A percentile compares a stretch with the other conserved stretches of the same genome.
Evolutionary conservation across 2,113 vertebrate genomes (phyloP).

Genomic region (Oryzias woworae): DNA sequence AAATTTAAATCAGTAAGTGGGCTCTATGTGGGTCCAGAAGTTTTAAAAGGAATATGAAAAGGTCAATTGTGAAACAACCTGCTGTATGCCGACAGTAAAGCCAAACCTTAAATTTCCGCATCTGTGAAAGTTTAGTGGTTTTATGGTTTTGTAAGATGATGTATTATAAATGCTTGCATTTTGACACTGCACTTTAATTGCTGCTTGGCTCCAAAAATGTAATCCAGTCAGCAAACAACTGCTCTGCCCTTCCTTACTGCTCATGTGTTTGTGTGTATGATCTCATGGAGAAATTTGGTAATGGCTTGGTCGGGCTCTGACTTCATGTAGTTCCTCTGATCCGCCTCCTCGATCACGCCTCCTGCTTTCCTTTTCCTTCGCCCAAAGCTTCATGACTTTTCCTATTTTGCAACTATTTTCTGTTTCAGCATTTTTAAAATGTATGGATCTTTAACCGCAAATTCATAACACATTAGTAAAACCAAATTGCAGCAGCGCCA

Average conservation of each 20-base stretch:
- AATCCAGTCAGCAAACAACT: conserved; percentile 20
- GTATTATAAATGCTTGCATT: too few relatives aligned
- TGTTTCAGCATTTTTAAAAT: too few relatives aligned
- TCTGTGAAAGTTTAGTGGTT: too few relatives aligned
- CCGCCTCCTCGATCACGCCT: conserved; percentile 11
- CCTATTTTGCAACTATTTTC: neutral
- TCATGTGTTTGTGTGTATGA: conserved; percentile 47
- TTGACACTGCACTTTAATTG: neutral
- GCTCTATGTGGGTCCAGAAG: neutral
- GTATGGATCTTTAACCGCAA: too few relatives aligned
- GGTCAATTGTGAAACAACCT: neutral
- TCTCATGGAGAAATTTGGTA: conserved; percentile 57
- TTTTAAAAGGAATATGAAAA: neutral
- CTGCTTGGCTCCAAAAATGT: conserved; percentile 1
- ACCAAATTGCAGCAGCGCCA: too few relatives aligned
- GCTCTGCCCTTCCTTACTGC: too few relatives aligned
- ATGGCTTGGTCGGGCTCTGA: conserved; percentile 26
- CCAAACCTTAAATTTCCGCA: neutral
- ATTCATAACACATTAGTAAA: too few relatives aligned
- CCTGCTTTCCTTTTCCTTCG: conserved; percentile 26
- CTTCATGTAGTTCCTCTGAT: conserved; percentile 25
- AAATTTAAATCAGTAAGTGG: neutral
- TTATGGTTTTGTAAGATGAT: too few relatives aligned
- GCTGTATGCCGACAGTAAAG: neutral
- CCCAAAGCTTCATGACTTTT: neutral